Evolutionary conservation across 2,113 vertebrate genomes (phyloP), one percentile per base, ranked within the genome.

Genomic region (Carollia perspicillata): DNA sequence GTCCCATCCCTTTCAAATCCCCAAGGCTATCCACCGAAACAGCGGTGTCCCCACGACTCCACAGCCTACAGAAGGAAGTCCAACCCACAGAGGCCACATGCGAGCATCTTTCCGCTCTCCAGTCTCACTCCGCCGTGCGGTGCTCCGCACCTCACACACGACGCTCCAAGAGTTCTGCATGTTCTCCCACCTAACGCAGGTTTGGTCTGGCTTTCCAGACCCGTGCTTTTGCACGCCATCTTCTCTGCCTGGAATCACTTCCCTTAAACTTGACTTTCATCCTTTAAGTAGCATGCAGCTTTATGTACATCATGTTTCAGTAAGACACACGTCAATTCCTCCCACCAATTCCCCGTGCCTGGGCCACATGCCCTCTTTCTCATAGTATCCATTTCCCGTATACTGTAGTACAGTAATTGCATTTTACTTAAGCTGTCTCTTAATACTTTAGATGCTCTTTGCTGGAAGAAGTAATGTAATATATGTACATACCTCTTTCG

Each of bases 401-500:
- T 26, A 3, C 13, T 11, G 8, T 74, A 6, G 10, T 74, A 22
- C 47, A 47, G 78, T 84, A 37, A 69, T 23, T 91, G 9, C 4
- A 44, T 95, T 71, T 81, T 72, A 68, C n/a, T 80, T 71, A 65
- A 88, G n/a, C 2, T 78, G 1, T n/a, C 79, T 53, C 65, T 90
- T 87, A 96, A 60, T 93, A 71, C 17, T 75, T 95, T 6, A 49
- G 47, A 23, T 90, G 44, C 30, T 58, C 60, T 88, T 74, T 84
- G 55, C 60, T 44, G 44, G 40, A 9, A 78, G 58, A 72, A 84
- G 69, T 42, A 89, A 65, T 71, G 22, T 33, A 66, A 74, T 44
- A 47, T 66, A 4, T 35, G 42, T 63, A 44, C 10, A 68, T 33
- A 84, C 53, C 42, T 6, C 49, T 97, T 74, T 18, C 71, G 80